Percentiles rank a stretch among this genome's conserved stretches.
Conservation (phyloP, 2,888 invertebrate species). For the Endomychus coccineus region DNA sequence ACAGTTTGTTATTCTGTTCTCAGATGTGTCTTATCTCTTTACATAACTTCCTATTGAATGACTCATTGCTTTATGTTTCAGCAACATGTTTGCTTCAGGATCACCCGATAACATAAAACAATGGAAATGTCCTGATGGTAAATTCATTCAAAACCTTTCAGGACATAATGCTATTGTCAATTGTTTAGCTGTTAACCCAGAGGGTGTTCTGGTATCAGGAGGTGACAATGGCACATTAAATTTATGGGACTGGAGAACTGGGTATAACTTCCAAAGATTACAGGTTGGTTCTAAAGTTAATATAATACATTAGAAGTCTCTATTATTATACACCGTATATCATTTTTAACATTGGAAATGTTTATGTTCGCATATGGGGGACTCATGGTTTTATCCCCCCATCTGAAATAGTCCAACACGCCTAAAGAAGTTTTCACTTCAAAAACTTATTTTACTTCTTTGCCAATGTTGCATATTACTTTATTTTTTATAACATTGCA, state of each 20-base stretch:
- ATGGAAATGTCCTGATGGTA: constrained; percentile 97
- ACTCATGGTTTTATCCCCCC: no score
- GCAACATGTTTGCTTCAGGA: constrained; percentile 93
- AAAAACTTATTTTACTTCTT: constrained; percentile 6
- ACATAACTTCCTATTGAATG: no score
- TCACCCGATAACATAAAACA: constrained; percentile 99
- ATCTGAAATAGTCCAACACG: no score
- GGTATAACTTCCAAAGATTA: constrained; percentile 94
- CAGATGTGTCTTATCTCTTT: constrained; percentile 3
- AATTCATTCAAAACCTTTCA: constrained; percentile 92
- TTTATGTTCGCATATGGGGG: neutral
- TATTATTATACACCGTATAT: no score
- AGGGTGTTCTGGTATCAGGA: constrained; percentile 94
- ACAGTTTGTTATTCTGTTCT: no score
- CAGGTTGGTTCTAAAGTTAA: constrained; percentile 47
- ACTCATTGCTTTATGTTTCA: constrained; percentile 35
- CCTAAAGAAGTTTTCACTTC: no score
- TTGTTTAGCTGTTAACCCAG: constrained; percentile 89
- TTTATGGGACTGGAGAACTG: constrained; percentile 99
- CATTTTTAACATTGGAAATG: no score
- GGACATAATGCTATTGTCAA: constrained; percentile 98
- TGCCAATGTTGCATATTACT: no score
- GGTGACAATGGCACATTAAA: constrained; percentile 97
- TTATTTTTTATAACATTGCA: no score
- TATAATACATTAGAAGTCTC: no score